Conservation (phyloP, 2,888 invertebrate species). For the Lasioglossum malachurum region DNA sequence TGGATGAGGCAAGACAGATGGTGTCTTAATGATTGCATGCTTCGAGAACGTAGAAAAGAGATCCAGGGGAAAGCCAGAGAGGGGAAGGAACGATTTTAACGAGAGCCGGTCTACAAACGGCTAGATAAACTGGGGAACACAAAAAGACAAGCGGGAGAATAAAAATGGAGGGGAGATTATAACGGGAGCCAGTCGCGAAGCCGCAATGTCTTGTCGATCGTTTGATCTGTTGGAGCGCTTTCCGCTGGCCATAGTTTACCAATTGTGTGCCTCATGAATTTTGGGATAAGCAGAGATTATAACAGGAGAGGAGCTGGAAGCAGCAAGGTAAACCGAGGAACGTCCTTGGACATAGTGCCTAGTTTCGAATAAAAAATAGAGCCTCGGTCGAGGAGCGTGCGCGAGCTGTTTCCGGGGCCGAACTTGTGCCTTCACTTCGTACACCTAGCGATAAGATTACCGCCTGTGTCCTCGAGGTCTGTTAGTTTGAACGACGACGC, state of each 20-base stretch:
- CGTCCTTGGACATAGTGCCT: background rate
- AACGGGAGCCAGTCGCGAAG: background rate
- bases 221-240: background rate
- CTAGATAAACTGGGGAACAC: background rate
- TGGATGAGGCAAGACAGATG: background rate
- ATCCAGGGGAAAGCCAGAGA: background rate
- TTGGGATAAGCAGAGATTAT: background rate
- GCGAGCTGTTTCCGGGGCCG: slow-evolving; percentile 24
- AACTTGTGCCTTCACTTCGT: slow-evolving; percentile 58
- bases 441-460: slow-evolving; percentile 59
- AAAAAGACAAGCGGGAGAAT: background rate
- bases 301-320: background rate
- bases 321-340: background rate
- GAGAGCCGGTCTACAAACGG: background rate
- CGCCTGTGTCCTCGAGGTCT: slow-evolving; percentile 35
- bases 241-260: background rate
- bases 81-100: background rate
- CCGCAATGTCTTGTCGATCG: background rate
- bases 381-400: background rate
- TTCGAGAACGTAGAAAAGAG: background rate
- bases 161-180: background rate
- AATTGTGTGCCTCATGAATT: background rate
- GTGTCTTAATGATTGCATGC: background rate
- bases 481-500: slow-evolving; percentile 35
- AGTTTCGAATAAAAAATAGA: background rate